Base-by-base conservation (phyloP, 1,140 invertebrate species). In the Hyles euphorbiae region DNA sequence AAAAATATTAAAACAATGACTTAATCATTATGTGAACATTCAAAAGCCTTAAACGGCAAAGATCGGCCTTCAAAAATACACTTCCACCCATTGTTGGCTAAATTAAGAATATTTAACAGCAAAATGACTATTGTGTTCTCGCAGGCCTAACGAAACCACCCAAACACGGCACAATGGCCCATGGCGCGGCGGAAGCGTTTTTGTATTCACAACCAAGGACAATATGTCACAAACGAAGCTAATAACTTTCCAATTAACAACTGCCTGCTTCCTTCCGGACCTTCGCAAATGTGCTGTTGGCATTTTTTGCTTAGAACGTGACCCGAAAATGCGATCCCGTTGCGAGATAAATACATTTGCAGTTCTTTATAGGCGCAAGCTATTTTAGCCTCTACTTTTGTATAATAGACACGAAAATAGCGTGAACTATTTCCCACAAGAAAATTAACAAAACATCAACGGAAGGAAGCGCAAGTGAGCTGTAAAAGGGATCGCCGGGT, bases 401-500 rank as follows among this genome's bases (percentile, higher is more conserved):
- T 5, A 40, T 5, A 5, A 40, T 40, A 40, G 36, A 5, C 51
- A 61, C 54, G 53, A 61, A 46, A 61, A 50, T 51, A 50, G 54
- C 54, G 46, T 61, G 48, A 34, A 34, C 54, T 33, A 60, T 60
- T 54, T 48, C 34, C 47, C 34, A 49, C 22, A 40, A 33, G 34
- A 47, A 40, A 40, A 40, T 40, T 40, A 40, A 40, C 36, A 40
- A 40, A 40, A 40, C 36, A 40, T 8, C 36, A 66, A 62, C 70
- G 73, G 70, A 75, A 70, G 70, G 67, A 70, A 73, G 61, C 50
- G 63, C 62, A 68, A 70, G 63, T 65, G 63, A 63, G 63, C 58
- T 60, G 54, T 64, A 60, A 68, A 73, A 68, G 53, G 65, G 53
- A 53, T 11, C 49, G 56, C 60, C 63, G 62, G 64, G 58, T 63